These are phyloP conservation scores for Papilio aristodemus DNA, from an alignment of 1,140 invertebrate species.

Conservation along the genomic window DNA sequence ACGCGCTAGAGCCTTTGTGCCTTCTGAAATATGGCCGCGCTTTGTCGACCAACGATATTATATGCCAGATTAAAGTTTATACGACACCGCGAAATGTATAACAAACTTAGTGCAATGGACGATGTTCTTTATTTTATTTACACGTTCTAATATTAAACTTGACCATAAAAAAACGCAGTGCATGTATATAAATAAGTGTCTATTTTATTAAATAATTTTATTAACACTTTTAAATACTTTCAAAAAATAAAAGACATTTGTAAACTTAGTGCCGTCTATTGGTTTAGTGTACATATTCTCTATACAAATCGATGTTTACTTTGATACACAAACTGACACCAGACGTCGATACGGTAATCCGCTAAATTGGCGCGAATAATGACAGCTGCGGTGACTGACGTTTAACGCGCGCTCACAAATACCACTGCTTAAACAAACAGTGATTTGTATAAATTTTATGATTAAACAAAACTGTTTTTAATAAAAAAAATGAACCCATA, in stretches of 20 bases:
- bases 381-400: conserved; percentile 1
- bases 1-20: conserved; percentile 5
- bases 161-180: too few relatives aligned
- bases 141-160: too few relatives aligned
- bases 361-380: conserved; percentile 16
- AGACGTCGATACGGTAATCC: conserved; percentile 1
- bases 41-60: neutral
- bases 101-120: neutral
- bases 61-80: neutral
- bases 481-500: too few relatives aligned
- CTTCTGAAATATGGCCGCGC: neutral
- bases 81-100: neutral
- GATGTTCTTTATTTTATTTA: too few relatives aligned
- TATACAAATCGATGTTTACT: neutral
- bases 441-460: neutral
- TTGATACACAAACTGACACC: conserved; percentile 6
- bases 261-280: too few relatives aligned
- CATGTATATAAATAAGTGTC: too few relatives aligned
- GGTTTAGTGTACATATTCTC: neutral
- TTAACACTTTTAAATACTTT: too few relatives aligned
- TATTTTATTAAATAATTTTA: too few relatives aligned
- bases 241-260: too few relatives aligned
- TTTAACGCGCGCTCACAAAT: neutral
- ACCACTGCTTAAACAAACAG: neutral
- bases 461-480: too few relatives aligned